Evolutionary conservation across 2,113 vertebrate species (phyloP), one percentile per base, ranked within the genome.

Genomic region (Xenotilapia leptura): DNA sequence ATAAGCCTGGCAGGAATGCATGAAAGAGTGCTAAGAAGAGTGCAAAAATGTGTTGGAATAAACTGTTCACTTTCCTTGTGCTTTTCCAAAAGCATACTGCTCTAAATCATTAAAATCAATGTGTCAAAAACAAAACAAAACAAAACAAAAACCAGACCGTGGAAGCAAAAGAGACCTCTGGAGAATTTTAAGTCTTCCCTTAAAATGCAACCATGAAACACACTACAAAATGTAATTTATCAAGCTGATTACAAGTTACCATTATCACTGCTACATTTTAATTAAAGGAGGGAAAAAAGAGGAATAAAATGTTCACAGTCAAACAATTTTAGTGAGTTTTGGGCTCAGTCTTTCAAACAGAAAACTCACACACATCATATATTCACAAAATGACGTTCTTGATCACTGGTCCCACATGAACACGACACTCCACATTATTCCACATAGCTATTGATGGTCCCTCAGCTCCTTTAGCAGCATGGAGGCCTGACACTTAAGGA

Each of bases 401-500:
- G 70, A 83, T 90, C 85, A 86, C 91, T 91, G 92, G 91, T 95
- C 94, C 91, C 92, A 90, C 85, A 88, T 85, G 51, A 82, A 88
- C 4, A 94, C 88, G 54, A 92, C 90, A 94, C 90, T 70, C 77
- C 91, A 92, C 83, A 79, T 88, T 92, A 83, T 82, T 91, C 87
- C 70, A 87, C 51, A 58, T 51, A 79, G 60, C 62, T 80, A 26
- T 38, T 6, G 73, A 86, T 58, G 86, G 86, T 83, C 93, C 92
- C 85, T 89, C 82, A 54, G 80, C 60, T 79, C 54, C 31, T 9
- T 58, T 2, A 13, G 75, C 53, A 53, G 82, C 56, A 82, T 80
- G 40, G 56, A 84, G 73, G 85, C 83, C 85, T 28, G 60, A 85
- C 79, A 2, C 92, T 97, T 97, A 99, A 58, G 99, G 99, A 65